Base-by-base conservation (phyloP, 2,888 invertebrate genomes). In the Beris morrisii region DNA sequence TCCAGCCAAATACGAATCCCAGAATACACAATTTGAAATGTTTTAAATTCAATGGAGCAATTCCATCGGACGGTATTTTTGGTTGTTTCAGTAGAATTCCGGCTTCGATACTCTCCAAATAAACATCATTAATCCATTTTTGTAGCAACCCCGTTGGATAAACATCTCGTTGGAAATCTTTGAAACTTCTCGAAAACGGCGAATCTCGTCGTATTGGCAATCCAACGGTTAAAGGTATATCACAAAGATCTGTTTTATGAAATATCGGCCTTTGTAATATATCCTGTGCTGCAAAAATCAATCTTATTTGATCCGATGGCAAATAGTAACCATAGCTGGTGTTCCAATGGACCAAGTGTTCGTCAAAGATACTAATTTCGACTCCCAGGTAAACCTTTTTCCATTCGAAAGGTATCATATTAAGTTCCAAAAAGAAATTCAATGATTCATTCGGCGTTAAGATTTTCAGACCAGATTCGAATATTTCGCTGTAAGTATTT, bases 31-130 rank as follows among this genome's bases (percentile, higher is more conserved):
- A 22, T 30, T 32, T 30, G 9, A 59, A 48, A 31, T 44, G 38
- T 48, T 59, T 50, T 7, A 48, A 5, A 59, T 32, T 59, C 32
- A 59, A 48, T 3, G 48, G 59, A 13, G 28, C 32, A 31, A 59
- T 48, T 3, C 32, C 4, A 13, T 48, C 31, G 9, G 15, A n/a
- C 12, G 30, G 7, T 6, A 32, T 32, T 48, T 50, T 28, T n/a
- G 50, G 22, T 22, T 22, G 22, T 22, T 22, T 50, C 13, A 59
- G 13, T 22, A 22, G 22, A 13, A 48, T 32, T 31, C 59, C 59
- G 4, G 59, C 48, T 48, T 59, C 31, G 15, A 59, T 59, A 48
- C 59, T 59, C 6, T 59, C 59, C 12, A 32, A 50, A 12, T 13
- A 7, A n/a, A 48, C 32, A 15, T 59, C 59, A 9, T 43, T 11